Evolutionary conservation across 2,888 invertebrate species (phyloP), one percentile per base, ranked within the genome.

Genomic region (Embidobia sp.): DNA sequence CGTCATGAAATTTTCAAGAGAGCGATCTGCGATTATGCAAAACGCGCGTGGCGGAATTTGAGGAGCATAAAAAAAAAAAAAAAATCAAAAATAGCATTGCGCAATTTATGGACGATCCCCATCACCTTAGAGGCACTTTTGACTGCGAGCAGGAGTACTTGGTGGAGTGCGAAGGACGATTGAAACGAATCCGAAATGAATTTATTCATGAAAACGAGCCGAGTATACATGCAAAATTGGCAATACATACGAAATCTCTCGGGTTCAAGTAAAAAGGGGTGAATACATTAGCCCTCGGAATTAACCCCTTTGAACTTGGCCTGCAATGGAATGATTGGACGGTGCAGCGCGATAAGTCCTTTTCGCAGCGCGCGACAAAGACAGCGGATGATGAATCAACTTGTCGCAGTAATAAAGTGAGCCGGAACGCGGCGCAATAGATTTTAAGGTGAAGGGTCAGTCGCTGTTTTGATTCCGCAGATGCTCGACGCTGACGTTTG

Each of bases 181-280:
- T 83, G 85, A 86, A 84, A 84, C 81, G 84, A 85, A 85, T 83
- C 79, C 81, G 84, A 86, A 85, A 88, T 87, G 87, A 89, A 89
- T 89, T 89, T 89, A 89, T 89, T 89, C 89, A 89, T 89, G 87
- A 87, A 84, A 82, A 82, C 82, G 83, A 83, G 83, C 72, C 79
- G 85, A 81, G 87, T 87, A 85, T 88, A 89, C 89, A 89, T 89
- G 88, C 89, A 89, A 89, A 89, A 89, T 89, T 89, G 89, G 86
- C 89, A 89, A 89, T 89, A 89, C 89, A 89, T 89, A 89, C 88
- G 88, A 89, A 89, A 89, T 89, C 87, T 88, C 87, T 86, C 86
- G 84, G 87, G 86, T 86, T 88, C 85, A 85, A 85, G 89, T 89
- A 89, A 89, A 89, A 88, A 89, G 89, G 89, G 89, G 89, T 89